Conservation (phyloP, 2,888 invertebrate species). For the Ophion obscuratus region DNA sequence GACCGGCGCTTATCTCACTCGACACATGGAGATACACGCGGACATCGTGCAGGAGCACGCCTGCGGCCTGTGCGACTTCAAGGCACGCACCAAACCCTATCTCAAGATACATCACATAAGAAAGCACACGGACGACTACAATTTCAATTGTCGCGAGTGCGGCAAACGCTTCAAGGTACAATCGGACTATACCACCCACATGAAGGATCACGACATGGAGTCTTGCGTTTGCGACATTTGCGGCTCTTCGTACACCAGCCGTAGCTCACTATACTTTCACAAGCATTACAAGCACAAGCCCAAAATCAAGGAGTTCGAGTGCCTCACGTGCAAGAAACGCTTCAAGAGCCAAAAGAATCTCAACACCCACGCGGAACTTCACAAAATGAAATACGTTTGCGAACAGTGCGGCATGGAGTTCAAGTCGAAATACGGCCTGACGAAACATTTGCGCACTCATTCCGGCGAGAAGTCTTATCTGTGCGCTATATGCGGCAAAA, state of each 20-base stretch:
- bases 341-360: constrained; percentile 80
- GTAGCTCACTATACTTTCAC: constrained; percentile 80
- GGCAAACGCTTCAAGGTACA: constrained; percentile 85
- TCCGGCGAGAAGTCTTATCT: constrained; percentile 79
- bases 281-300: constrained; percentile 80
- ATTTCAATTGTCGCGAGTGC: constrained; percentile 86
- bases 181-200: constrained; percentile 85
- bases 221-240: constrained; percentile 81
- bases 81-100: constrained; percentile 79
- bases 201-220: constrained; percentile 82
- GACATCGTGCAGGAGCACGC: constrained; percentile 74
- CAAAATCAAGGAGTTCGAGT: constrained; percentile 78
- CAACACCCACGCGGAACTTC: constrained; percentile 76
- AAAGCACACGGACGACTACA: constrained; percentile 80
- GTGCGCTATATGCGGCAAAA: constrained; percentile 80
- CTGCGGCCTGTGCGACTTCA: constrained; percentile 78
- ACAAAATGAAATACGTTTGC: constrained; percentile 80
- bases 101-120: constrained; percentile 80
- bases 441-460: constrained; percentile 79
- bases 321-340: constrained; percentile 76
- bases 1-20: constrained; percentile 75
- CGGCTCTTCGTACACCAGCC: constrained; percentile 78
- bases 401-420: constrained; percentile 81
- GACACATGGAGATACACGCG: constrained; percentile 79
- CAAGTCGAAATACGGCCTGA: constrained; percentile 79